Conservation (phyloP, 2,888 invertebrate species). For the Cataglyphis cursor region DNA sequence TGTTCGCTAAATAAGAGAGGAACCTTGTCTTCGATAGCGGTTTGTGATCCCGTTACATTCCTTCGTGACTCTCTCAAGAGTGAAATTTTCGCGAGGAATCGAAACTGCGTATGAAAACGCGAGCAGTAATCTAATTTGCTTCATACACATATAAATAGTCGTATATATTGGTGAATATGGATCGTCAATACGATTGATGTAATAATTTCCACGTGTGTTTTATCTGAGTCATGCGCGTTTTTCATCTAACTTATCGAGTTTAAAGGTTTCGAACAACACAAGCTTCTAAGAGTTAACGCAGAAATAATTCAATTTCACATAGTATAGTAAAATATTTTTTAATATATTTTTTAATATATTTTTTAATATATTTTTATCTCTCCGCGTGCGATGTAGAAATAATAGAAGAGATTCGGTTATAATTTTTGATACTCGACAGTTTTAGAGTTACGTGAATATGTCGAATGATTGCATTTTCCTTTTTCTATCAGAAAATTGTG, state of each 20-base stretch:
- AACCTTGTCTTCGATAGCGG: constrained; percentile 53
- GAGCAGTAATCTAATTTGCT: constrained; percentile 22
- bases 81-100: constrained; percentile 60
- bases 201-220: neutral
- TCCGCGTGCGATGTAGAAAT: neutral
- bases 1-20: constrained; percentile 47
- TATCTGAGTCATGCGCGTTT: neutral
- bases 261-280: neutral
- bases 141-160: neutral
- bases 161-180: neutral
- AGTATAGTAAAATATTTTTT: neutral
- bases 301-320: neutral
- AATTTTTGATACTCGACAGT: neutral
- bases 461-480: neutral
- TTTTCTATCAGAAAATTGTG: neutral
- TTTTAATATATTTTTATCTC: neutral
- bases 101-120: constrained; percentile 55
- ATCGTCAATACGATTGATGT: neutral
- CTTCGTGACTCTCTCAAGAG: constrained; percentile 43
- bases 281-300: neutral
- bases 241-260: neutral
- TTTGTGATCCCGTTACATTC: constrained; percentile 64
- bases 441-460: neutral
- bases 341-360: too few species aligned
- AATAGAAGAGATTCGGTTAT: neutral